Percentiles rank a stretch among this genome's conserved stretches.
These are phyloP conservation scores for Carcinoscorpius rotundicauda DNA, from an alignment of 1,140 invertebrate species.

Conservation along the genomic window DNA sequence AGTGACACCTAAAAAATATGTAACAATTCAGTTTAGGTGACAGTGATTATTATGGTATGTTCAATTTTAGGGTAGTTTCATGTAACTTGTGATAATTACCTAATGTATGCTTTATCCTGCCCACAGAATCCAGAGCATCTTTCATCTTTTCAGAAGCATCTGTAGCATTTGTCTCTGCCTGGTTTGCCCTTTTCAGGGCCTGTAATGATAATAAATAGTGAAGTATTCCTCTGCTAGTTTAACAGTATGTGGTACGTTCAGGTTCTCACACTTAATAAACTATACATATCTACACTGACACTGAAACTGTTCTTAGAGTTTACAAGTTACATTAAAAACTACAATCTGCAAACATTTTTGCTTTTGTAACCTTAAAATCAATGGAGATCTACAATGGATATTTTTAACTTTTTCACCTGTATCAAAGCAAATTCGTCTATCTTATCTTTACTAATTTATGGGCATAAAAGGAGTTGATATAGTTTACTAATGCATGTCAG, in stretches of 20 bases:
- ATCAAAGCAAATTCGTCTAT: too few species aligned
- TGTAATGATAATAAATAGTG: slow-evolving; percentile 27
- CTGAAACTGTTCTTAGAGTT: not conserved
- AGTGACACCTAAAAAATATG: too few species aligned
- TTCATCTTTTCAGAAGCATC: slow-evolving; percentile 65
- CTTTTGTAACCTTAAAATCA: not conserved
- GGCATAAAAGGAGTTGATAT: too few species aligned
- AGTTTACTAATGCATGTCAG: too few species aligned
- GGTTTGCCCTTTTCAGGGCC: slow-evolving; percentile 62
- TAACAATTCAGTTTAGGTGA: slow-evolving; percentile 3
- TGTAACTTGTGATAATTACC: slow-evolving; percentile 33
- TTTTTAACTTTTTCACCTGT: too few species aligned
- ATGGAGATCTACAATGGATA: slow-evolving; percentile 1
- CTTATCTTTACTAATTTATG: too few species aligned
- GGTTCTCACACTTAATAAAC: not conserved
- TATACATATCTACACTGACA: not conserved
- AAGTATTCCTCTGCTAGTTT: too few species aligned
- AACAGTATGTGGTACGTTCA: too few species aligned
- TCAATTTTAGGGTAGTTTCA: too few species aligned
- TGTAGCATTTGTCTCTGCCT: slow-evolving; percentile 69
- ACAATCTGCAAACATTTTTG: slow-evolving; percentile 4
- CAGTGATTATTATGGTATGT: too few species aligned
- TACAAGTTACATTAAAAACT: slow-evolving; percentile 1
- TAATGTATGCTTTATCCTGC: slow-evolving; percentile 64
- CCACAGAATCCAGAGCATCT: slow-evolving; percentile 61